A percentile compares a stretch with the other conserved stretches of the same genome.
These are phyloP conservation scores for Vidua chalybeata DNA, from an alignment of 2,113 vertebrate genomes.

Conservation along the genomic window DNA sequence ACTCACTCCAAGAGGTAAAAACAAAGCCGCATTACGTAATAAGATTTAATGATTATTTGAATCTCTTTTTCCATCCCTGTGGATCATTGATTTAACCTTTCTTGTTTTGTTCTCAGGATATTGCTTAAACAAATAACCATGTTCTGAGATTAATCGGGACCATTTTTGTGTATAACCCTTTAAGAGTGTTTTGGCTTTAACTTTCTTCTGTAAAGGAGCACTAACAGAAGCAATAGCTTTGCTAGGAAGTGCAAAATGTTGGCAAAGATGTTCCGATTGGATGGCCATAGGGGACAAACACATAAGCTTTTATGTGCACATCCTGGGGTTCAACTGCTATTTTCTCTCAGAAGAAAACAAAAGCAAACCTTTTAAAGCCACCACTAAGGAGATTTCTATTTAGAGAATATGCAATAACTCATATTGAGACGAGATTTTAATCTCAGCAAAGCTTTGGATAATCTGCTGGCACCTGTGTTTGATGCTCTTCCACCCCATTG, in stretches of 20 bases:
- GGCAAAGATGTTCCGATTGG: neutral
- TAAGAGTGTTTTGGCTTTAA: neutral
- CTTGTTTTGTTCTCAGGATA: constrained; percentile 19
- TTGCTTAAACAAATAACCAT: neutral
- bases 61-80: constrained; percentile 47
- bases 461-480: constrained; percentile 65
- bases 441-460: constrained; percentile 67
- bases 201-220: neutral
- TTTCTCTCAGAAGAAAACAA: constrained; percentile 25
- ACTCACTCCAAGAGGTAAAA: constrained; percentile 35
- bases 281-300: neutral
- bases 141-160: constrained; percentile 12
- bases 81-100: constrained; percentile 41
- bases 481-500: constrained; percentile 41
- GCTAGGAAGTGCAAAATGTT: neutral
- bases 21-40: constrained; percentile 44
- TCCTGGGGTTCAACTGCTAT: neutral
- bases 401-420: constrained; percentile 67
- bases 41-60: constrained; percentile 65
- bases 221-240: neutral
- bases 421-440: constrained; percentile 70
- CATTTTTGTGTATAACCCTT: neutral
- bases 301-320: neutral
- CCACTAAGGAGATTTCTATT: constrained; percentile 66
- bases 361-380: constrained; percentile 53